Evolutionary conservation across 92 coral and sea anemone genomes (phyloP), one percentile per base, ranked within the genome.

Genomic region (Chrysogorgia sp.): DNA sequence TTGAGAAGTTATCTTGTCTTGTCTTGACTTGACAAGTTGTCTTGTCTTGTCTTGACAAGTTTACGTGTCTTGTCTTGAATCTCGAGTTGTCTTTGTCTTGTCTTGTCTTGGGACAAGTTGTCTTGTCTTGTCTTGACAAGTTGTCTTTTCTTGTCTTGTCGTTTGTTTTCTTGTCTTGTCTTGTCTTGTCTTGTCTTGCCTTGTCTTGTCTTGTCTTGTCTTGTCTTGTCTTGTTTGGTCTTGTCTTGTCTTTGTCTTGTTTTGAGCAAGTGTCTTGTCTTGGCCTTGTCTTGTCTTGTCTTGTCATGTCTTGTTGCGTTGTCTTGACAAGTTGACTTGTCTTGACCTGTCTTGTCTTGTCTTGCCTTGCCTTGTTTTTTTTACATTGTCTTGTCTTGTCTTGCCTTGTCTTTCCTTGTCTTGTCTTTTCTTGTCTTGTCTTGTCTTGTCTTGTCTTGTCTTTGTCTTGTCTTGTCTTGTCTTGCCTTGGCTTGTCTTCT

Each of bases 241-340:
- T 21, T 60, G 76, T 24, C 58, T 23, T 69, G 55, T 45, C 75
- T 20, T 20, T 67, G 75, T 40, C 75, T 20, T 67, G 75, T 67
- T 56, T 7, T 67, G 56, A 34, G 55, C 21, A n/a, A n/a, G n/a
- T 33, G 75, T 37, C 75, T 13, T 67, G 28, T 60, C 66, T 20
- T 60, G 34, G 21, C 66, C n/a, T n/a, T n/a, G n/a, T n/a, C n/a
- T n/a, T n/a, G n/a, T n/a, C n/a, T n/a, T n/a, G n/a, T n/a, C n/a
- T n/a, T n/a, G n/a, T n/a, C n/a, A n/a, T n/a, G n/a, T n/a, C n/a
- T n/a, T n/a, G n/a, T n/a, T n/a, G n/a, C n/a, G n/a, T n/a, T n/a
- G n/a, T n/a, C n/a, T n/a, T n/a, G n/a, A n/a, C n/a, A n/a, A n/a
- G n/a, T n/a, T 60, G 34, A 20, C 66, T 20, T 60, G 34, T 60